Evolutionary conservation across 2,797 vertebrate species (phyloP).

Genomic region (Pseudomugil gertrudae): DNA sequence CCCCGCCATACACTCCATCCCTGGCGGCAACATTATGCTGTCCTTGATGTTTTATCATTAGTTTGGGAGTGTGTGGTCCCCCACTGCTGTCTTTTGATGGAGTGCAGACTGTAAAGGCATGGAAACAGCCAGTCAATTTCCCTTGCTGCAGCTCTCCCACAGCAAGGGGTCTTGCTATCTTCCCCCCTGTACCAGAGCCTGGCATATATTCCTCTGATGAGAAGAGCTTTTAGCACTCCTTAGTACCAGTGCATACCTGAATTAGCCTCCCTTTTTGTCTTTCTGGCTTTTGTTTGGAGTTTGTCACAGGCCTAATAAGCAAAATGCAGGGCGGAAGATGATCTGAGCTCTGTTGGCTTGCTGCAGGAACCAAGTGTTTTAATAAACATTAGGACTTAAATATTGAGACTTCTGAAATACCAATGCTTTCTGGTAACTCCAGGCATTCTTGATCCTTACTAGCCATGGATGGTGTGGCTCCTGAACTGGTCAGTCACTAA

Average conservation of each 20-base stretch:
- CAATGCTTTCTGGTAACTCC: constrained; percentile 46
- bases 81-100: constrained; percentile 84
- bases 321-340: constrained; percentile 45
- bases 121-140: constrained; percentile 82
- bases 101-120: constrained; percentile 83
- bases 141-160: constrained; percentile 74
- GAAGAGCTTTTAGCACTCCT: constrained; percentile 66
- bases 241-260: constrained; percentile 70
- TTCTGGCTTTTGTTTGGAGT: constrained; percentile 62
- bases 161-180: constrained; percentile 77
- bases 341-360: constrained; percentile 50
- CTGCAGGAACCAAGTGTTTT: constrained; percentile 61
- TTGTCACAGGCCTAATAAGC: constrained; percentile 71
- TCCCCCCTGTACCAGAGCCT: constrained; percentile 59
- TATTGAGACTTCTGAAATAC: constrained; percentile 58
- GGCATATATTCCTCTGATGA: constrained; percentile 75
- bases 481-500: neutral
- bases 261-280: constrained; percentile 73
- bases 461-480: constrained; percentile 8
- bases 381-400: constrained; percentile 71
- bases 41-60: constrained; percentile 86
- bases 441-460: constrained; percentile 56
- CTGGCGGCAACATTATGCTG: constrained; percentile 80
- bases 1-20: constrained; percentile 67
- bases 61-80: constrained; percentile 84